These are phyloP conservation scores for Gallinago nigripennis DNA, from an alignment of 2,797 vertebrate species.

Conservation along the genomic window DNA sequence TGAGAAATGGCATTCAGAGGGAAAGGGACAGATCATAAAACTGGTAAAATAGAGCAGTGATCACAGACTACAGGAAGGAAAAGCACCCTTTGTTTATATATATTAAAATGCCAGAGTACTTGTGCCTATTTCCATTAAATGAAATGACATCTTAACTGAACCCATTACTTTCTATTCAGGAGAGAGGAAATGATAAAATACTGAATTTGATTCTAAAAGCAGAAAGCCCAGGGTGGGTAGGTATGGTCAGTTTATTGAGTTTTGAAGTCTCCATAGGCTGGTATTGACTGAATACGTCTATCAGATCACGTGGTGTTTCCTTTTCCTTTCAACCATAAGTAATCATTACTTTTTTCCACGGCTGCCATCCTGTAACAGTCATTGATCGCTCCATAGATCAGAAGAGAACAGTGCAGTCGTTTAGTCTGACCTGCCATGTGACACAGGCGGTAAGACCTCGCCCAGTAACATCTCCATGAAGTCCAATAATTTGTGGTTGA, in stretches of 20 bases:
- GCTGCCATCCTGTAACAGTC: neutral
- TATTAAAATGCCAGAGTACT: neutral
- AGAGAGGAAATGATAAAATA: neutral
- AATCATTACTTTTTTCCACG: neutral
- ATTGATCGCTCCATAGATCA: slow-evolving; percentile 35
- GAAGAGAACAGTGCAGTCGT: neutral
- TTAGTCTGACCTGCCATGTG: neutral
- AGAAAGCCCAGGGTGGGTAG: neutral
- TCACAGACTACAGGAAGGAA: neutral
- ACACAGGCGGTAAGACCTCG: neutral
- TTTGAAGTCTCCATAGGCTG: neutral
- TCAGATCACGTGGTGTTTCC: neutral
- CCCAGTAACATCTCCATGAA: neutral
- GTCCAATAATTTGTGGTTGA: neutral
- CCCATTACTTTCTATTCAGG: neutral
- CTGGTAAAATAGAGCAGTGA: neutral
- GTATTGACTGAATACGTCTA: neutral
- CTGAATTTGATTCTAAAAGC: neutral
- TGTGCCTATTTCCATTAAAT: neutral
- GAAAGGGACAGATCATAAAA: neutral
- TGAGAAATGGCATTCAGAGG: neutral
- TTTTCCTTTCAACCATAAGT: neutral
- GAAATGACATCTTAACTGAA: neutral
- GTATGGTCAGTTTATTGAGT: neutral
- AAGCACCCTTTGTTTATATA: neutral